Evolutionary conservation across 2,797 vertebrate genomes (phyloP).

Genomic region (Tokudaia tokunoshimensis): DNA sequence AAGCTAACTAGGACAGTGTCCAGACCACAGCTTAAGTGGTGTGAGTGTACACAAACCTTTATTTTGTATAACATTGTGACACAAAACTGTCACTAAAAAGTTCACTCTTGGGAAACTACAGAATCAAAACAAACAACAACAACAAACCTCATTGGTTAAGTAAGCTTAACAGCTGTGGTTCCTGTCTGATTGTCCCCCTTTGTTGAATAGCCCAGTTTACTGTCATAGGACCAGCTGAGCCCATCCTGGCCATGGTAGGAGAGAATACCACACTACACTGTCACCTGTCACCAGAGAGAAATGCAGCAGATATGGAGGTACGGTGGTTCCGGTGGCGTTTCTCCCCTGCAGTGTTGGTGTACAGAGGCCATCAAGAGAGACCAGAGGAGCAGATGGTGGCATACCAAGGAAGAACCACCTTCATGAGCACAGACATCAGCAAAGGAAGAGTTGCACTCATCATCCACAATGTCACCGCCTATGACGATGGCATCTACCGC

Average conservation of each 20-base stretch:
- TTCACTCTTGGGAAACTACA: background rate
- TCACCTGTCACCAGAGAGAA: conserved; percentile 73
- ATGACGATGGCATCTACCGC: conserved; percentile 52
- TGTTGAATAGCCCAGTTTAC: conserved; percentile 74
- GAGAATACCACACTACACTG: conserved; percentile 42
- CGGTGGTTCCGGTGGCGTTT: conserved; percentile 78
- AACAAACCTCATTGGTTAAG: background rate
- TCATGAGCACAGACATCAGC: conserved; percentile 47
- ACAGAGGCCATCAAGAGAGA: conserved; percentile 44
- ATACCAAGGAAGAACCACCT: conserved; percentile 70
- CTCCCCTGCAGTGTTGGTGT: conserved; percentile 60
- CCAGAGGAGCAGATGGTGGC: conserved; percentile 73
- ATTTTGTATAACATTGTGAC: background rate
- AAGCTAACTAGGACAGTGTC: background rate
- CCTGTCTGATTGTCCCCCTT: background rate
- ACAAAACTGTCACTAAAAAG: background rate
- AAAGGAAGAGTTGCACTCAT: conserved; percentile 38
- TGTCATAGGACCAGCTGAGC: conserved; percentile 65
- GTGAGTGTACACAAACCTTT: background rate
- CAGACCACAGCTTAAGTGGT: background rate
- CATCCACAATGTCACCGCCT: conserved; percentile 67
- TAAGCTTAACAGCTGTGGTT: background rate
- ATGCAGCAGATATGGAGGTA: conserved; percentile 76
- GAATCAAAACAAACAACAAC: background rate
- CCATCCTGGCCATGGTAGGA: conserved; percentile 73